A percentile compares a stretch with the other conserved stretches of the same genome.
Conservation (phyloP, 2,888 invertebrate species). For the Zygaena filipendulae region DNA sequence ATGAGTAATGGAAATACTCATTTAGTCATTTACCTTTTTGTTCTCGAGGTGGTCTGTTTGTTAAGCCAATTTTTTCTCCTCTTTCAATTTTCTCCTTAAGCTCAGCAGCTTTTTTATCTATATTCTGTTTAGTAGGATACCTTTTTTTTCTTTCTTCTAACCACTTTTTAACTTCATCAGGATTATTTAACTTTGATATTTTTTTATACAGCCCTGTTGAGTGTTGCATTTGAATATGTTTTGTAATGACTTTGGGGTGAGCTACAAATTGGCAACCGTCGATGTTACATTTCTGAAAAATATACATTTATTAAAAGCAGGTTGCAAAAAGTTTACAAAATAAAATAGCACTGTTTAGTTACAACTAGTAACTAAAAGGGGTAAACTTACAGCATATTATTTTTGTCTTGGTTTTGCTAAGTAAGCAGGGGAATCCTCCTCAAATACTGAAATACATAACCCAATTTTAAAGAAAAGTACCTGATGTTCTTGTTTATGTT, state of each 20-base stretch:
- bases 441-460: no score
- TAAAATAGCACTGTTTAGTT: constrained; percentile 1
- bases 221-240: constrained; percentile 87
- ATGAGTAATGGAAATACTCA: no score
- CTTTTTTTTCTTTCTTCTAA: constrained; percentile 81
- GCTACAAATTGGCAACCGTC: constrained; percentile 85
- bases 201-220: constrained; percentile 83
- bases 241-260: constrained; percentile 80
- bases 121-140: constrained; percentile 79
- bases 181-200: constrained; percentile 78
- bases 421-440: no score
- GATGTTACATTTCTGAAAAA: constrained; percentile 74
- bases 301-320: neutral
- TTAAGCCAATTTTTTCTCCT: constrained; percentile 76
- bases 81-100: constrained; percentile 74
- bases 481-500: constrained; percentile 80
- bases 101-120: constrained; percentile 71
- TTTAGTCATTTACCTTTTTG: no score
- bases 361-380: no score
- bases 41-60: no score
- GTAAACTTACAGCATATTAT: no score
- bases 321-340: neutral
- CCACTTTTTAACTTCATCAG: constrained; percentile 89
- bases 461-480: no score
- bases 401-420: no score